Conservation (phyloP, 2,888 invertebrate genomes). For the Agapetus fuscipes region DNA sequence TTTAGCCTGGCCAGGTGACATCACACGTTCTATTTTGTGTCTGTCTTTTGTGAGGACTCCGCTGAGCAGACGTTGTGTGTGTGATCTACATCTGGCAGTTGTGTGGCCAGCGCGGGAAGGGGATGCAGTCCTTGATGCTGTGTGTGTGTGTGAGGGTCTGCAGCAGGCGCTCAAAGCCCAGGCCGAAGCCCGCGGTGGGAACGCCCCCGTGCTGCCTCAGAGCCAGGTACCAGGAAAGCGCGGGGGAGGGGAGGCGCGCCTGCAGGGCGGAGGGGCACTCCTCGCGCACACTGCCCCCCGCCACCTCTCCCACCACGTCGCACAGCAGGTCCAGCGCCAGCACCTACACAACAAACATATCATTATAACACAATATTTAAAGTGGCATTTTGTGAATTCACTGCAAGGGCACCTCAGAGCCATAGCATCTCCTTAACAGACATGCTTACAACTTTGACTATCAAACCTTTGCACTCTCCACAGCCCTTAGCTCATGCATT, state of each 20-base stretch:
- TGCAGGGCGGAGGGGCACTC: slow-evolving; percentile 56
- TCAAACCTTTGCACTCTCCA: too few species aligned
- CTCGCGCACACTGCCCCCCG: slow-evolving; percentile 93
- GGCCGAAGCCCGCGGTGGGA: slow-evolving; percentile 90
- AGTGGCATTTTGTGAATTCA: too few species aligned
- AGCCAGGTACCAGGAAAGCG: slow-evolving; percentile 80
- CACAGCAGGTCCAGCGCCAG: slow-evolving; percentile 81
- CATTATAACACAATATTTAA: neutral
- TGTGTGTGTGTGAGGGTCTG: slow-evolving; percentile 70
- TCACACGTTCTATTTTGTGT: too few species aligned
- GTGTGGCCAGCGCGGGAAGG: slow-evolving; percentile 92
- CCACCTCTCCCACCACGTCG: slow-evolving; percentile 86
- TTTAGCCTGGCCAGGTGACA: too few species aligned
- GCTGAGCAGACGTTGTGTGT: neutral
- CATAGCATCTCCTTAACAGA: too few species aligned
- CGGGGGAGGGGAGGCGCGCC: slow-evolving; percentile 49
- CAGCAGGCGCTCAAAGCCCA: slow-evolving; percentile 89
- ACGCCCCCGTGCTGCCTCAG: slow-evolving; percentile 80
- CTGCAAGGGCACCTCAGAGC: too few species aligned
- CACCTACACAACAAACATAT: slow-evolving; percentile 38
- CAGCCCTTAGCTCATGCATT: too few species aligned
- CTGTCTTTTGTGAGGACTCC: too few species aligned
- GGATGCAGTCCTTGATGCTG: slow-evolving; percentile 90
- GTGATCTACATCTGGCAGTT: slow-evolving; percentile 57
- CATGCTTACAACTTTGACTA: too few species aligned